These are phyloP conservation scores for Eilema depressum DNA, from an alignment of 2,888 invertebrate species.

Conservation along the genomic window DNA sequence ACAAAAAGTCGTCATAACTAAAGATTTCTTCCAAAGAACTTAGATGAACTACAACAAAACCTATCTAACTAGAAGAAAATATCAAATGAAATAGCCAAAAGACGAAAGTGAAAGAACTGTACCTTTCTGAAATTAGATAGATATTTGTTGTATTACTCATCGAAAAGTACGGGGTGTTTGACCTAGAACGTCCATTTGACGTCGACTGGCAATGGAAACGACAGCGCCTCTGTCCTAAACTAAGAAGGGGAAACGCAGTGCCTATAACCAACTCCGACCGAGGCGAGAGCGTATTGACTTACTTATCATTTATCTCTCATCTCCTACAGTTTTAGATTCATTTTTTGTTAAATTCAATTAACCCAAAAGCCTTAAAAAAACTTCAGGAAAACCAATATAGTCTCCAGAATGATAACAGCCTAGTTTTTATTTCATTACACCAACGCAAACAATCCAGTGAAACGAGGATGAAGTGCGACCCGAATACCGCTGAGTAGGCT, in stretches of 20 bases:
- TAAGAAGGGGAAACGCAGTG: no score
- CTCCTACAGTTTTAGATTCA: not conserved
- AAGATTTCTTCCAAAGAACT: constrained; percentile 15
- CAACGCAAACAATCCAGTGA: constrained; percentile 15
- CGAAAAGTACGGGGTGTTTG: no score
- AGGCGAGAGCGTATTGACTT: no score
- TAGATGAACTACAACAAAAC: constrained; percentile 34
- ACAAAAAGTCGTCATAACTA: no score
- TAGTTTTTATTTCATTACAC: constrained; percentile 14
- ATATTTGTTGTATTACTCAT: no score
- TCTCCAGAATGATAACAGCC: not conserved
- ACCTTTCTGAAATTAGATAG: no score
- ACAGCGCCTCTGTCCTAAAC: no score
- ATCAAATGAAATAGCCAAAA: constrained; percentile 6
- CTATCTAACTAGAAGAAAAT: constrained; percentile 29
- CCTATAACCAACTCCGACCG: no score
- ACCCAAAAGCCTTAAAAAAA: not conserved
- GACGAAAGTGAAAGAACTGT: no score
- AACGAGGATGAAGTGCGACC: constrained; percentile 35
- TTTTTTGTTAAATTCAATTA: not conserved
- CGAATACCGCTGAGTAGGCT: constrained; percentile 29
- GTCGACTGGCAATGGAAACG: no score
- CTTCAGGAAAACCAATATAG: constrained; percentile 1
- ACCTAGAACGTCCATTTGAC: no score
- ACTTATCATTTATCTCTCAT: no score